These are phyloP conservation scores for Drosophila hamatofila DNA, from an alignment of 2,888 invertebrate genomes.

Conservation along the genomic window DNA sequence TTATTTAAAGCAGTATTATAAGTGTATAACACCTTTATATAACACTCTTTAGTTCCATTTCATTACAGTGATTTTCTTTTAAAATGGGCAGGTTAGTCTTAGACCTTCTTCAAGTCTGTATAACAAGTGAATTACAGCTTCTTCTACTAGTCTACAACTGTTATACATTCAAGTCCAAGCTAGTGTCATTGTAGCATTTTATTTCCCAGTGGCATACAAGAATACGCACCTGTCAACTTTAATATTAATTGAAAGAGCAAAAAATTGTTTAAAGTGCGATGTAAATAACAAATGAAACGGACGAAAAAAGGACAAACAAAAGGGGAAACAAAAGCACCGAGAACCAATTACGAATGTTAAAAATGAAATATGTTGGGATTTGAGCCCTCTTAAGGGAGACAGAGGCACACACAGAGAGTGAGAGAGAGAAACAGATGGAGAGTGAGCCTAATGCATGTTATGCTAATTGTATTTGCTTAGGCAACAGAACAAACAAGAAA, in stretches of 20 bases:
- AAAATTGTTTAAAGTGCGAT: constrained; percentile 17
- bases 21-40: neutral
- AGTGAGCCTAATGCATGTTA: constrained; percentile 43
- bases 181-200: neutral
- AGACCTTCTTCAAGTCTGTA: too few relatives aligned
- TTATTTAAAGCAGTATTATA: neutral
- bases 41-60: too few relatives aligned
- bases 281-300: constrained; percentile 38
- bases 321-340: constrained; percentile 18
- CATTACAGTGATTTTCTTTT: too few relatives aligned
- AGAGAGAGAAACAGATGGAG: neutral
- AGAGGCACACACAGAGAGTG: neutral
- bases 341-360: constrained; percentile 55
- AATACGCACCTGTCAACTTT: neutral
- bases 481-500: constrained; percentile 52
- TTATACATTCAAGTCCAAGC: neutral
- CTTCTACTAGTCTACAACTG: neutral
- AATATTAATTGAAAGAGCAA: constrained; percentile 20
- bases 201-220: neutral
- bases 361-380: constrained; percentile 37
- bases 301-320: constrained; percentile 23
- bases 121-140: neutral
- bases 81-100: too few relatives aligned
- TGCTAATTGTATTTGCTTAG: constrained; percentile 77
- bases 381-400: constrained; percentile 38